phyloP scores from a whole-genome alignment of 2,888 invertebrate species.

The Himalopsyche japonica region DNA sequence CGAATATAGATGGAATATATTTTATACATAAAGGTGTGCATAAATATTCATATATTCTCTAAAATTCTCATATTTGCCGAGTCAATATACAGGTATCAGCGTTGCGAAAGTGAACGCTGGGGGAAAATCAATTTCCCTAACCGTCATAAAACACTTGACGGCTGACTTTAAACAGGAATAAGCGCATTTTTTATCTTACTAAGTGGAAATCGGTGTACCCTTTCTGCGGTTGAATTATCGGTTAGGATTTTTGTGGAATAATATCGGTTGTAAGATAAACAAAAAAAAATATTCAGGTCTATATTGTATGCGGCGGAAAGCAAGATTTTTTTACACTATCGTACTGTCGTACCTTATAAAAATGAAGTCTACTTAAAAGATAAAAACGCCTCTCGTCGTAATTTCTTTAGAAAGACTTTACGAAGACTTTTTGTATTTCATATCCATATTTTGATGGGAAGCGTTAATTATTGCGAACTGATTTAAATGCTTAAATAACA shows the following conservation, averaged over 20 bases:
- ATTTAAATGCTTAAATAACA: too few relatives aligned
- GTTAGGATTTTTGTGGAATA: background rate
- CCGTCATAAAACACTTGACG: background rate
- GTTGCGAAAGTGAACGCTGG: background rate
- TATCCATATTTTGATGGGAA: too few relatives aligned
- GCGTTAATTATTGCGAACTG: too few relatives aligned
- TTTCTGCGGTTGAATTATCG: background rate
- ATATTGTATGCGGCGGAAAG: background rate
- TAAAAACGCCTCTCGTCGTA: too few relatives aligned
- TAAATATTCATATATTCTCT: background rate
- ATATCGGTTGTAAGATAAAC: background rate
- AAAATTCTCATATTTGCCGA: background rate
- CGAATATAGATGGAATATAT: too few relatives aligned
- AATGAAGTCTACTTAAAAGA: too few relatives aligned
- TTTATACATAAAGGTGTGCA: too few relatives aligned
- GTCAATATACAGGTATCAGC: background rate
- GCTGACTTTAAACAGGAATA: background rate
- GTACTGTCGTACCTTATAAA: background rate
- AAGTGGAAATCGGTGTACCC: background rate
- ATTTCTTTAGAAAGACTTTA: too few relatives aligned
- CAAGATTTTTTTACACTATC: background rate
- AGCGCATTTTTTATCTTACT: background rate
- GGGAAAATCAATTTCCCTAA: background rate
- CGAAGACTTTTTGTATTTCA: too few relatives aligned
- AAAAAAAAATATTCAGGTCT: background rate